phyloP scores from a whole-genome alignment of 2,797 vertebrate genomes.

The Pipistrellus kuhlii region DNA sequence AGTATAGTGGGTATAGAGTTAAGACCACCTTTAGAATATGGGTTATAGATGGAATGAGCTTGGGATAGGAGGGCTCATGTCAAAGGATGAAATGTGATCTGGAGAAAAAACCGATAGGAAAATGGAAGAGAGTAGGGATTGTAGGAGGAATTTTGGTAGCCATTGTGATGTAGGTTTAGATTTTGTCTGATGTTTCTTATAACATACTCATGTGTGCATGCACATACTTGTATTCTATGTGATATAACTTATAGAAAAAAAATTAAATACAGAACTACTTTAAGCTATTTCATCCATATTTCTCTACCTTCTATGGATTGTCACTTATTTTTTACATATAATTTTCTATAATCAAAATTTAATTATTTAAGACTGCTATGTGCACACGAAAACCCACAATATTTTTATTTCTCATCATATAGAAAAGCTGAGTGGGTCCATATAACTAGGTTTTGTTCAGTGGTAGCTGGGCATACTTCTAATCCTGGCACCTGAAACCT shows the following conservation, averaged over 20 bases:
- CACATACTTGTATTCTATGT: not conserved
- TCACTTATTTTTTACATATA: slow-evolving; percentile 17
- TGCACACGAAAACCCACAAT: not conserved
- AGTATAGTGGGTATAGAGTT: not conserved
- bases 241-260: not conserved
- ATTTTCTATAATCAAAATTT: slow-evolving; percentile 6
- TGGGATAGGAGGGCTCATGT: not conserved
- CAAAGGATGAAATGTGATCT: not conserved
- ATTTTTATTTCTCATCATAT: not conserved
- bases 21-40: not conserved
- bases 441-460: not conserved
- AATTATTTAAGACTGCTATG: not conserved
- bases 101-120: not conserved
- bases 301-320: not conserved
- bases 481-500: not conserved
- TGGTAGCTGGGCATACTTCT: not conserved
- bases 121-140: not conserved
- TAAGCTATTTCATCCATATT: not conserved
- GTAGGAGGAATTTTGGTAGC: not conserved
- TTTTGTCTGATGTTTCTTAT: slow-evolving; percentile 16
- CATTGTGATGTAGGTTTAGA: not conserved
- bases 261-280: slow-evolving; percentile 39
- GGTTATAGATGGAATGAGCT: not conserved
- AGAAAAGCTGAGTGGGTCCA: not conserved
- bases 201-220: not conserved